Percentiles rank a stretch among this genome's conserved stretches.
Conservation (phyloP, 1,140 invertebrate genomes). For the Gryon sp. region DNA sequence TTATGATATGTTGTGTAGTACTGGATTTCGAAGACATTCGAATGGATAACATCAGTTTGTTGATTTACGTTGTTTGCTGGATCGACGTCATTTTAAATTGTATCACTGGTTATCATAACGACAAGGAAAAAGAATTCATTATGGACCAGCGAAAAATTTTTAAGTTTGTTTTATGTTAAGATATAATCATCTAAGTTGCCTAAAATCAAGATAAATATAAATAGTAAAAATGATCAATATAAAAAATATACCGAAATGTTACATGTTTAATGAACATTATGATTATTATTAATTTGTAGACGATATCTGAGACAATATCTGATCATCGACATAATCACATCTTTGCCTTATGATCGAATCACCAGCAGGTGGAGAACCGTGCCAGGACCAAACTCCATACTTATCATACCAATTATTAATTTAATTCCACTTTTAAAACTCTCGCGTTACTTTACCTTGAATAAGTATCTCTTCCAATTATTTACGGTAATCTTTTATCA, state of each 20-base stretch:
- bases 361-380: constrained; percentile 69
- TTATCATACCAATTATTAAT: constrained; percentile 66
- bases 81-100: constrained; percentile 70
- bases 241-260: background rate
- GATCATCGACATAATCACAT: constrained; percentile 70
- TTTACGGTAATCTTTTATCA: constrained; percentile 65
- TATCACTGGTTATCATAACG: constrained; percentile 67
- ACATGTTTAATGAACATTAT: background rate
- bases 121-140: constrained; percentile 52
- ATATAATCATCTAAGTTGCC: background rate
- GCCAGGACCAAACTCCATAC: constrained; percentile 59
- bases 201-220: no score
- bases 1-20: constrained; percentile 70
- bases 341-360: constrained; percentile 72
- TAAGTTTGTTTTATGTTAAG: constrained; percentile 28
- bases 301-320: constrained; percentile 67
- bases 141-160: constrained; percentile 68
- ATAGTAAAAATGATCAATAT: background rate
- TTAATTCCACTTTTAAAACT: constrained; percentile 73
- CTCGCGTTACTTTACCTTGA: constrained; percentile 67
- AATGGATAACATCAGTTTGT: constrained; percentile 66
- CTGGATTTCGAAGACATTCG: constrained; percentile 66
- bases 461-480: constrained; percentile 59
- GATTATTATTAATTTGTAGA: constrained; percentile 61
- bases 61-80: constrained; percentile 73